phyloP scores from a whole-genome alignment of 2,888 invertebrate species.

The Volucella zonaria region DNA sequence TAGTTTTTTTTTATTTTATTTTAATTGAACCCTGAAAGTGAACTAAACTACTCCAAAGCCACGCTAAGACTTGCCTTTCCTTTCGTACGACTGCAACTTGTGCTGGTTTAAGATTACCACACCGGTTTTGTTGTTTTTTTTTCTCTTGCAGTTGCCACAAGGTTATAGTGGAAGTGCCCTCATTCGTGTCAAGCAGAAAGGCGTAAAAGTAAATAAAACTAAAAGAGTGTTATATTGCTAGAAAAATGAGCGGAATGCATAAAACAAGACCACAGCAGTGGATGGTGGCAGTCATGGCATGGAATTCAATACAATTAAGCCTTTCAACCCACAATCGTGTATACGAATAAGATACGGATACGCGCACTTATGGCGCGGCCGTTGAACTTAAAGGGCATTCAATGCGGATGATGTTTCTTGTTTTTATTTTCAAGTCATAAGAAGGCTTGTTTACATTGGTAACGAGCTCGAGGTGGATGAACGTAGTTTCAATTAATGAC shows the following conservation, averaged over 20 bases:
- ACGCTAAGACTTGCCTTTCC: slow-evolving; percentile 10
- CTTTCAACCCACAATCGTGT: slow-evolving; percentile 1
- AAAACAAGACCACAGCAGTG: slow-evolving; percentile 6
- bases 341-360: slow-evolving; percentile 4
- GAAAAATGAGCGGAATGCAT: slow-evolving; percentile 9
- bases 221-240: neutral
- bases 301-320: slow-evolving; percentile 21
- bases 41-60: slow-evolving; percentile 2
- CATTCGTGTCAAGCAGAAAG: slow-evolving; percentile 37
- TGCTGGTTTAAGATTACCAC: slow-evolving; percentile 17
- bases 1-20: neutral
- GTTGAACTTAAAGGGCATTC: slow-evolving; percentile 38
- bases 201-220: slow-evolving; percentile 24
- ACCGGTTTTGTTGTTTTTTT: neutral
- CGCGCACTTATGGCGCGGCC: slow-evolving; percentile 10
- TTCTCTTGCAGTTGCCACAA: slow-evolving; percentile 9
- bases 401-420: slow-evolving; percentile 1
- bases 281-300: neutral
- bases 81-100: slow-evolving; percentile 16
- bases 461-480: no score
- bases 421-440: neutral
- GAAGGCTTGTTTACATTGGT: neutral
- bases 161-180: slow-evolving; percentile 37
- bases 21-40: neutral
- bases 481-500: no score